Conservation (phyloP, 2,113 vertebrate genomes). For the Cygnus buccinator region DNA sequence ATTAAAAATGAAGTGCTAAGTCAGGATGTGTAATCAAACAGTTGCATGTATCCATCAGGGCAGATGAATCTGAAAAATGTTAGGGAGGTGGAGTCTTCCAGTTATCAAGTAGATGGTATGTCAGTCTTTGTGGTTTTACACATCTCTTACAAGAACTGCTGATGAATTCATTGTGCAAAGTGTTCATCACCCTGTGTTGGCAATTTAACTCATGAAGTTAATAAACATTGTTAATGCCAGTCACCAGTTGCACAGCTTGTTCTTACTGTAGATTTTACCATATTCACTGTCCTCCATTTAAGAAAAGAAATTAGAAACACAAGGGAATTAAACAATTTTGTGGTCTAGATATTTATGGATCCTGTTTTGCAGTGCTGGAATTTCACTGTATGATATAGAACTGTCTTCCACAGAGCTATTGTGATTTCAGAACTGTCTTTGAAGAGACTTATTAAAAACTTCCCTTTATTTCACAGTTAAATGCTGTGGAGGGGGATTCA, state of each 20-base stretch:
- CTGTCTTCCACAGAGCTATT: background rate
- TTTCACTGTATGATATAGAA: background rate
- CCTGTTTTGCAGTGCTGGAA: constrained; percentile 24
- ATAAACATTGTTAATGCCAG: background rate
- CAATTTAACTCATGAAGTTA: background rate
- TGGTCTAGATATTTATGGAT: background rate
- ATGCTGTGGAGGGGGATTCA: background rate
- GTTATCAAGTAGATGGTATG: background rate
- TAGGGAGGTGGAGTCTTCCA: background rate
- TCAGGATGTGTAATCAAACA: background rate
- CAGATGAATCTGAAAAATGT: background rate
- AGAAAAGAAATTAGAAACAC: background rate
- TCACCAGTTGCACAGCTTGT: background rate
- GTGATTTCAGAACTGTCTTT: background rate
- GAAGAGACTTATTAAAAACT: background rate
- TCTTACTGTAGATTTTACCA: background rate
- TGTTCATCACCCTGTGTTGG: background rate
- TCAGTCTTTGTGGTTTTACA: background rate
- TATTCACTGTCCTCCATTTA: background rate
- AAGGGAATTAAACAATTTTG: background rate
- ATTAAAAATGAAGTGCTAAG: background rate
- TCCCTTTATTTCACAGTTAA: background rate
- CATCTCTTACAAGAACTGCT: background rate
- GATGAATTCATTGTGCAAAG: background rate
- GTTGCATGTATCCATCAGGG: background rate